Evolutionary conservation across 2,797 vertebrate genomes (phyloP), one percentile per base, ranked within the genome.

Genomic region (Saxicola maurus): DNA sequence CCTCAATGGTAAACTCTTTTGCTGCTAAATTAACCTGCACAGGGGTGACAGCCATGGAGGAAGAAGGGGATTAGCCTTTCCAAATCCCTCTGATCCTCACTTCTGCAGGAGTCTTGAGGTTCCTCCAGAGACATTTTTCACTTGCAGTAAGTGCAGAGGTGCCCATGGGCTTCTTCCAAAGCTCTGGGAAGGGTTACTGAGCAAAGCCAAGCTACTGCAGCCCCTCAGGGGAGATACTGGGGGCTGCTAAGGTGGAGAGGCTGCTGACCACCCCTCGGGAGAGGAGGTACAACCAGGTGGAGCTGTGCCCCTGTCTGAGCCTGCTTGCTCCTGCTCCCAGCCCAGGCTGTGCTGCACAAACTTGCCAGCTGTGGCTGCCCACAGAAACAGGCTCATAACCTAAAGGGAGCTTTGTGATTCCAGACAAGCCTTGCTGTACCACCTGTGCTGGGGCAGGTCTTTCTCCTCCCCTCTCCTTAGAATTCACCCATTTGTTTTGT

Each of bases 291-390:
- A 71, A 64, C 1, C 87, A 77, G 79, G 85, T 53, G 84, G 75
- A 93, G 82, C 57, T 82, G n/a, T 60, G 75, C 64, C 74, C 74
- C 83, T 75, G 27, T 2, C 59, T 2, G 35, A 37, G 59, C 8
- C 53, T 73, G 60, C 43, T 51, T 2, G 1, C 53, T 46, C 40
- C 71, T 45, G 43, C 72, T 18, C 2, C 84, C 18, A 8, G 49
- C 80, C 31, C 2, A 0, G 53, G 91, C 73, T 65, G 74, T 27
- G 88, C 64, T 64, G 84, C 51, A 13, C 53, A 37, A 86, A 52
- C 66, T 76, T 68, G 86, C 82, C 82, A 74, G 82, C 60, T 40
- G 67, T 3, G 52, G 82, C 82, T 91, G 86, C 93, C 91, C 86
- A 14, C 75, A 68, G 86, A 66, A 61, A 37, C 73, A 33, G 82